phyloP scores from a whole-genome alignment of 2,113 vertebrate species.

The Athene cunicularia region DNA sequence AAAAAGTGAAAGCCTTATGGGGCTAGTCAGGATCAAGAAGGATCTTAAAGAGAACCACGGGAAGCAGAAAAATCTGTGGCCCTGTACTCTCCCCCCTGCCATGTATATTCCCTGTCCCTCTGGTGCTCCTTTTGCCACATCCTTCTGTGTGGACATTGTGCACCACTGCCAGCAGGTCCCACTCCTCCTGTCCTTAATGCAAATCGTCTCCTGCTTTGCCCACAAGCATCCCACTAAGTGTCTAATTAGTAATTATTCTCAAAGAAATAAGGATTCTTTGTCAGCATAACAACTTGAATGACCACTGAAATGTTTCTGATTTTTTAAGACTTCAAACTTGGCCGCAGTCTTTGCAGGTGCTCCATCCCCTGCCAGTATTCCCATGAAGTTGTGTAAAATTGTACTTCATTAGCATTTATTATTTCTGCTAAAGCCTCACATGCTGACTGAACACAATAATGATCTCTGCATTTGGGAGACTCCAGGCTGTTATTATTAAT shows the following conservation, averaged over 20 bases:
- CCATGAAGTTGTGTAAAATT: neutral
- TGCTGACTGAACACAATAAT: neutral
- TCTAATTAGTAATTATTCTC: neutral
- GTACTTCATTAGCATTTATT: neutral
- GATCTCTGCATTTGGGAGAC: neutral
- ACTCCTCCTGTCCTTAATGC: rapidly evolving
- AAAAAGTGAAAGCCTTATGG: neutral
- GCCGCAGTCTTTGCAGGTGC: neutral
- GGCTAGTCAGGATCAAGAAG: neutral
- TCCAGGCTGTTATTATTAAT: neutral
- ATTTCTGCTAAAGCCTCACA: neutral
- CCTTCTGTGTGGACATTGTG: rapidly evolving
- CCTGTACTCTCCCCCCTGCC: rapidly evolving
- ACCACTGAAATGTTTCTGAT: neutral
- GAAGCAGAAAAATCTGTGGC: neutral
- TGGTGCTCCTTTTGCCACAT: rapidly evolving
- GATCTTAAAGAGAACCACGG: neutral
- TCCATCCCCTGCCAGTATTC: neutral
- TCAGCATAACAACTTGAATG: neutral
- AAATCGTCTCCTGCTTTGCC: neutral
- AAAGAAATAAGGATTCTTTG: neutral
- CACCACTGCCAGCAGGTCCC: rapidly evolving
- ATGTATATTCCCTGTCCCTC: rapidly evolving
- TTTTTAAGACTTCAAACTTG: neutral
- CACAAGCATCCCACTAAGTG: neutral